These are phyloP conservation scores for Drosophila prolongata DNA, from an alignment of 2,888 invertebrate genomes.

Conservation along the genomic window DNA sequence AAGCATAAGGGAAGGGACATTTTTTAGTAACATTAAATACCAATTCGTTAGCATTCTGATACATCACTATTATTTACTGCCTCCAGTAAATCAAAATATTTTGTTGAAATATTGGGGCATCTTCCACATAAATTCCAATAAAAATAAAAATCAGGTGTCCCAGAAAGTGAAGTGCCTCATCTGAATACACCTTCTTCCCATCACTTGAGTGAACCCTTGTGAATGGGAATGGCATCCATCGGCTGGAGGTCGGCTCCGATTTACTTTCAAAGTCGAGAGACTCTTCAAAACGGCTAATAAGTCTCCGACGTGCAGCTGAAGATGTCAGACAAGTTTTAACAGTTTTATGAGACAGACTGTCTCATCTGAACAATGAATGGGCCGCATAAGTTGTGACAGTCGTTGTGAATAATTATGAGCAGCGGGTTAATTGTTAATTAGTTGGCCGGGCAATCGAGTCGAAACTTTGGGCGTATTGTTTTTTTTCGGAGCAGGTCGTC, in stretches of 20 bases:
- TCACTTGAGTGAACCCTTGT: conserved; percentile 13
- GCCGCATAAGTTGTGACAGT: conserved; percentile 26
- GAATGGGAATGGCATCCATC: conserved; percentile 22
- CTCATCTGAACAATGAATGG: conserved; percentile 38
- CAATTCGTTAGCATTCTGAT: no score
- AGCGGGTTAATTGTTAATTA: conserved; percentile 65
- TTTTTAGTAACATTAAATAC: no score
- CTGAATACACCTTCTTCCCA: conserved; percentile 6
- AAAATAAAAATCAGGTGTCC: background rate
- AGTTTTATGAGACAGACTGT: conserved; percentile 44
- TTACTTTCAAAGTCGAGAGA: conserved; percentile 33
- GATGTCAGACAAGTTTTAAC: conserved; percentile 56
- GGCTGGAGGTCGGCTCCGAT: conserved; percentile 12
- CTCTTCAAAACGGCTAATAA: conserved; percentile 27
- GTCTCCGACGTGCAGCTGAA: conserved; percentile 15
- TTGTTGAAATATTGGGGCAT: background rate
- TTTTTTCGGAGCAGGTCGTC: conserved; percentile 16
- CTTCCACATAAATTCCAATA: background rate
- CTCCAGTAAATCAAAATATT: background rate
- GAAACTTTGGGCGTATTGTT: conserved; percentile 21
- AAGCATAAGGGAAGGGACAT: no score
- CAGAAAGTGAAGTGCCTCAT: background rate
- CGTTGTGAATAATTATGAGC: conserved; percentile 52
- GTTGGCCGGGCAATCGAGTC: conserved; percentile 64
- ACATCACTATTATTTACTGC: background rate